phyloP scores from a whole-genome alignment of 2,113 vertebrate genomes.

The Eurypyga helias region DNA sequence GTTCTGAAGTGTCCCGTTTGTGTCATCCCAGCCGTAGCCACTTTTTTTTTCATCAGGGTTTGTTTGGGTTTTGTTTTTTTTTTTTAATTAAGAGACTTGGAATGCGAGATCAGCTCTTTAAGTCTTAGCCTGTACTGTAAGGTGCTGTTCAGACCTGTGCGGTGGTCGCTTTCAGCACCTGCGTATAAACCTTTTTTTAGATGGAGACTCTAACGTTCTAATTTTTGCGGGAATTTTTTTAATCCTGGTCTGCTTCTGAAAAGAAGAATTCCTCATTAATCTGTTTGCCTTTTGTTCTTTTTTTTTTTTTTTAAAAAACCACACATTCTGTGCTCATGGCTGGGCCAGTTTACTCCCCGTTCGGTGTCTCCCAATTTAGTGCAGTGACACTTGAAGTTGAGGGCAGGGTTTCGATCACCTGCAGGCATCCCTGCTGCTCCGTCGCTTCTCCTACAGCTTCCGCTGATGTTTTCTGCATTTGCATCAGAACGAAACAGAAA shows the following conservation, averaged over 20 bases:
- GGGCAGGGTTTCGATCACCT: conserved; percentile 24
- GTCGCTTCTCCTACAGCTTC: conserved; percentile 17
- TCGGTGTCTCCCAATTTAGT: not conserved
- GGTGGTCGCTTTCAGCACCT: conserved; percentile 29
- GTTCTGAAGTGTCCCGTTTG: conserved; percentile 61
- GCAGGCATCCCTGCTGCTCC: conserved; percentile 8
- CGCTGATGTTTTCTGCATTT: not conserved
- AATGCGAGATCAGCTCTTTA: conserved; percentile 68
- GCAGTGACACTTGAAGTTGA: conserved; percentile 20
- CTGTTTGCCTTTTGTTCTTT: conserved; percentile 58
- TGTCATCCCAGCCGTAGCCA: conserved; percentile 71
- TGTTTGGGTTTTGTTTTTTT: not conserved
- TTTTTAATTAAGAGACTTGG: conserved; percentile 73
- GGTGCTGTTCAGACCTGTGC: conserved; percentile 56
- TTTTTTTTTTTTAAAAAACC: not conserved
- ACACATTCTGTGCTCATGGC: conserved; percentile 47
- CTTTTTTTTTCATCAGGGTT: conserved; percentile 15
- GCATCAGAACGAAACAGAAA: not conserved
- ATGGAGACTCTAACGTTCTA: conserved; percentile 67
- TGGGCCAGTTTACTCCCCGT: conserved; percentile 35
- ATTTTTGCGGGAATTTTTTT: conserved; percentile 53
- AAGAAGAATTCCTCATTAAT: conserved; percentile 54
- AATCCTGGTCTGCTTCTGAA: conserved; percentile 61
- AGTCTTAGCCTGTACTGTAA: conserved; percentile 76
- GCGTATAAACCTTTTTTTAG: conserved; percentile 73